These are phyloP conservation scores for Silurus glanis DNA, from an alignment of 2,113 vertebrate species.

Conservation along the genomic window DNA sequence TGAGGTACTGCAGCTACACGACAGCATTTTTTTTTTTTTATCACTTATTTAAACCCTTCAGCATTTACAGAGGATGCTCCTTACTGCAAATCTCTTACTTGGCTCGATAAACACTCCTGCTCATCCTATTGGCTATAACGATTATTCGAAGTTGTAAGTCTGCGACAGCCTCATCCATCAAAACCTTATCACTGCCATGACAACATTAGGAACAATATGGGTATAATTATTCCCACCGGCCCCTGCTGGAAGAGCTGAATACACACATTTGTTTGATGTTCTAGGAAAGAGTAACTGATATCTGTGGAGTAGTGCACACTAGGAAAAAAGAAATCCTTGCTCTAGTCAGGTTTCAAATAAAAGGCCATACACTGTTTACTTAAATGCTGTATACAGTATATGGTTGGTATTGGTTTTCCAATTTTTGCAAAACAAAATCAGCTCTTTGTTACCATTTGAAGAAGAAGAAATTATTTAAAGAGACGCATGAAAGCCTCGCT, in stretches of 20 bases:
- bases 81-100: not conserved
- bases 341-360: not conserved
- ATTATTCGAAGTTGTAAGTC: conserved; percentile 35
- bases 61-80: not conserved
- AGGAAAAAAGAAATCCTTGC: not conserved
- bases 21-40: not conserved
- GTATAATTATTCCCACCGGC: not conserved
- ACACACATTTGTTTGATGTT: conserved; percentile 1
- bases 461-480: not conserved
- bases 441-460: not conserved
- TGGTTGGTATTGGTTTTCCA: not conserved
- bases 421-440: not conserved
- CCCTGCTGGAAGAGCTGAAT: not conserved
- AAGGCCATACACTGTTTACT: not conserved
- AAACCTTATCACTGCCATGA: conserved; percentile 38
- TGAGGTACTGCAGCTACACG: not conserved
- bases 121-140: conserved; percentile 15
- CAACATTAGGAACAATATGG: conserved; percentile 40
- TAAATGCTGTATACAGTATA: not conserved
- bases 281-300: not conserved
- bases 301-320: not conserved
- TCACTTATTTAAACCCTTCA: not conserved
- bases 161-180: conserved; percentile 49
- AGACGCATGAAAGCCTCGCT: not conserved
- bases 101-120: not conserved